Percentiles rank a stretch among this genome's conserved stretches.
Conservation (phyloP, 2,797 vertebrate genomes). For the Denticeps clupeoides region DNA sequence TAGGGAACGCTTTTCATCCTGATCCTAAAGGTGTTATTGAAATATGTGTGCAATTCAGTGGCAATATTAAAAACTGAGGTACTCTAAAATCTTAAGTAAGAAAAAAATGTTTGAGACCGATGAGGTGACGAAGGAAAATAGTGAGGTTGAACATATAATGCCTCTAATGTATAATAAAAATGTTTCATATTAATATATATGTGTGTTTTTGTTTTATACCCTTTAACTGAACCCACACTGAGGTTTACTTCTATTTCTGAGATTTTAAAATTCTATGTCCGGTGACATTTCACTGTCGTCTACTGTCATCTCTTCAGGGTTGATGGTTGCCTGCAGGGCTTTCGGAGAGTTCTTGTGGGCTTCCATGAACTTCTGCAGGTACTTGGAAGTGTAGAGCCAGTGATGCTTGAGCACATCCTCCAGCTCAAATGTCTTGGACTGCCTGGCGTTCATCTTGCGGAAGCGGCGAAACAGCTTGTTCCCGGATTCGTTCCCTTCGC, state of each 20-base stretch:
- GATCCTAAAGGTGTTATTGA: constrained; percentile 13
- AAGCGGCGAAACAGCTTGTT: constrained; percentile 96
- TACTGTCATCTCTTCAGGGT: constrained; percentile 44
- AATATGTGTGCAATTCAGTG: constrained; percentile 11
- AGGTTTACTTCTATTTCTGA: not conserved
- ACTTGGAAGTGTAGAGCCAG: constrained; percentile 96
- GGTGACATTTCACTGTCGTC: constrained; percentile 41
- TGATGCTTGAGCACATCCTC: constrained; percentile 95
- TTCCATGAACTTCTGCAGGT: constrained; percentile 95
- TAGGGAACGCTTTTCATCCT: constrained; percentile 8
- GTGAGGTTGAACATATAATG: too few relatives aligned
- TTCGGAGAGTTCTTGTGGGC: constrained; percentile 76
- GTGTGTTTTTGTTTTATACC: too few relatives aligned
- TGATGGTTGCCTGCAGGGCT: constrained; percentile 58
- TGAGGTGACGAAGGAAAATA: too few relatives aligned
- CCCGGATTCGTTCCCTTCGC: constrained; percentile 93
- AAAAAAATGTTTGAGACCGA: too few relatives aligned
- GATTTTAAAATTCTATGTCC: constrained; percentile 41
- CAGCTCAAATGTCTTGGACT: constrained; percentile 90
- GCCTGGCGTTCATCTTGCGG: constrained; percentile 95
- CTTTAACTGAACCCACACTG: too few relatives aligned
- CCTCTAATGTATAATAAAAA: too few relatives aligned
- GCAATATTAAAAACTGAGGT: too few relatives aligned
- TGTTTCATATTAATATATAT: too few relatives aligned
- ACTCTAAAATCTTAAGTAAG: too few relatives aligned